These are phyloP conservation scores for Gortyna flavago DNA, from an alignment of 2,888 invertebrate species.

Conservation along the genomic window DNA sequence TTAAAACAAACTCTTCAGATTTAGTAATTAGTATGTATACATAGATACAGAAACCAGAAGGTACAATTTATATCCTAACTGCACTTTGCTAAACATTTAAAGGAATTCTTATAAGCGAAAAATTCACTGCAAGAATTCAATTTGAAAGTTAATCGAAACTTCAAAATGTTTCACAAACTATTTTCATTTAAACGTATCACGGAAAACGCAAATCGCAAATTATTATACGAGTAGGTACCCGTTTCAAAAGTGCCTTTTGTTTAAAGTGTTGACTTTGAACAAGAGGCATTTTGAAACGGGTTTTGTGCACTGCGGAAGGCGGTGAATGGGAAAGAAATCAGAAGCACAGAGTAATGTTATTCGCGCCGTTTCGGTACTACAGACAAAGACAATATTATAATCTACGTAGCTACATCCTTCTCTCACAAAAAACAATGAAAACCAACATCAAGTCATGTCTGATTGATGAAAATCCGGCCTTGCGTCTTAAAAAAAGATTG, in stretches of 20 bases:
- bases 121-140: not conserved
- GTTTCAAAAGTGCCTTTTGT: no score
- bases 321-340: not conserved
- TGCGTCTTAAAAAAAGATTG: not conserved
- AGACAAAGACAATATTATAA: not conserved
- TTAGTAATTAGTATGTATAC: no score
- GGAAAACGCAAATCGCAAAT: conserved; percentile 14
- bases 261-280: not conserved
- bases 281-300: conserved; percentile 2
- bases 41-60: not conserved
- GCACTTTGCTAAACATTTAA: not conserved
- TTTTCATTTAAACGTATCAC: conserved; percentile 18
- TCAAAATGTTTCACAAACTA: conserved; percentile 28
- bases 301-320: not conserved
- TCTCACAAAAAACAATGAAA: not conserved
- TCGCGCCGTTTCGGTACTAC: not conserved
- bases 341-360: not conserved
- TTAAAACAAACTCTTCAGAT: no score
- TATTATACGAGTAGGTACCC: conserved; percentile 4
- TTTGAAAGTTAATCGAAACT: conserved; percentile 23
- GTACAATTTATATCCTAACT: not conserved
- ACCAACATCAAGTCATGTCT: not conserved
- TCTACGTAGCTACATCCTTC: not conserved
- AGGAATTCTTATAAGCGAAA: not conserved
- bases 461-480: not conserved